Evolutionary conservation across 1,140 invertebrate species (phyloP), one percentile per base, ranked within the genome.

Genomic region (Leptoteleia sp.): DNA sequence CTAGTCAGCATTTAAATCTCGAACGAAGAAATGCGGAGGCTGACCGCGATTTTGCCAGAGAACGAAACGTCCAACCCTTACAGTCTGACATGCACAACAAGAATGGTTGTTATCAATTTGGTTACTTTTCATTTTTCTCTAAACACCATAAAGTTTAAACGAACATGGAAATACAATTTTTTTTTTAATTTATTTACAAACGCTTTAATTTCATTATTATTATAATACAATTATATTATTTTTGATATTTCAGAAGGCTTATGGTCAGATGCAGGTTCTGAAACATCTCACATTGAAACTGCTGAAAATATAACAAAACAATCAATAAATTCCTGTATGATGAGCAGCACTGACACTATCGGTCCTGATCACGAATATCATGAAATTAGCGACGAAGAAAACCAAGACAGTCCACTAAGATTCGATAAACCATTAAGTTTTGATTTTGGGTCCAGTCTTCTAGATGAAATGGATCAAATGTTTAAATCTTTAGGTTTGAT

Each of bases 381-480:
- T 84, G 96, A 97, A 88, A 98, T 98, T 38, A 96, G 95, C 22
- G 96, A 97, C 84, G 96, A 97, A 76, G 95, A 96, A 80, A 93
- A 90, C 70, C 88, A 90, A 42, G 88, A 90, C 4, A 89, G 87
- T 68, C 87, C 88, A 0, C 45, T 89, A 15, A 86, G 86, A 77
- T 89, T 89, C 29, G 89, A 90, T 29, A 89, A 90, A 64, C 83
- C 87, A 0, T 54, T 91, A 2, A 93, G 94, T 42, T 94, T 96
- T 68, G 97, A 99, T 89, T 94, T 98, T 83, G 96, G 96, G 8
- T 95, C 97, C 5, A 98, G 96, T 71, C 90, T 99, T 27, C 91
- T 98, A 82, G 97, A 98, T 83, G 97, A 99, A 90, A 97, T 99
- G 92, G 97, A 98, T 84, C 95, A 96, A 57, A 96, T 98, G 89